Base-by-base conservation (phyloP, 2,888 invertebrate genomes). In the Ecliptopera silaceata region DNA sequence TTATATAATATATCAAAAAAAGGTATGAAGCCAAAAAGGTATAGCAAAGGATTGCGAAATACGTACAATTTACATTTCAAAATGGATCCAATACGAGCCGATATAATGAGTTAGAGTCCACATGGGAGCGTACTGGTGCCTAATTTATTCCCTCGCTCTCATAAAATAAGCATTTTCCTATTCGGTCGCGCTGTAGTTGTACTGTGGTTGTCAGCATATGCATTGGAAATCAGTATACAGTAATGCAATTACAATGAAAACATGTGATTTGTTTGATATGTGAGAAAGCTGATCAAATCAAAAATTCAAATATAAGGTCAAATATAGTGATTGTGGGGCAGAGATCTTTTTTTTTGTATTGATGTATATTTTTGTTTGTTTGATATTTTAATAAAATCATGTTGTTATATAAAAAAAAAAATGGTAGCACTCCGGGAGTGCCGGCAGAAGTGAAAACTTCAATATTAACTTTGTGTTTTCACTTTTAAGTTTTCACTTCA, bases 141-240 rank as follows among this genome's bases (percentile, higher is more conserved):
- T 42, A 51, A 55, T 55, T 55, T 65, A 64, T 63, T 64, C 47
- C 56, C 34, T 48, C 47, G 56, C 34, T 48, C 61, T 64, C 68
- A 67, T 72, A 68, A 71, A 73, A 66, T 69, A 68, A 45, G 55
- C 61, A 68, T 66, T 65, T 59, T 57, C 55, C 63, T 61, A 66
- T 59, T 58, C 58, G 54, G 44, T 48, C 53, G 31, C 55, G 63
- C 56, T 64, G 56, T 64, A 65, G 61, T 65, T 67, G 59, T 63
- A 34, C 48, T 18, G 38, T 44, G 41, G 41, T 42, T 42, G 44
- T 44, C 44, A 44, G 29, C 34, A 39, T 8, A 13, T 3, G 11
- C 59, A 56, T 58, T 18, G 36, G 20, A 36, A 34, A 29, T 11
- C 31, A 10, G 8, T 12, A 43, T 18, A 17, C 31, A 53, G 60